These are phyloP conservation scores for Heliconius hortense DNA, from an alignment of 2,888 invertebrate species.

Conservation along the genomic window DNA sequence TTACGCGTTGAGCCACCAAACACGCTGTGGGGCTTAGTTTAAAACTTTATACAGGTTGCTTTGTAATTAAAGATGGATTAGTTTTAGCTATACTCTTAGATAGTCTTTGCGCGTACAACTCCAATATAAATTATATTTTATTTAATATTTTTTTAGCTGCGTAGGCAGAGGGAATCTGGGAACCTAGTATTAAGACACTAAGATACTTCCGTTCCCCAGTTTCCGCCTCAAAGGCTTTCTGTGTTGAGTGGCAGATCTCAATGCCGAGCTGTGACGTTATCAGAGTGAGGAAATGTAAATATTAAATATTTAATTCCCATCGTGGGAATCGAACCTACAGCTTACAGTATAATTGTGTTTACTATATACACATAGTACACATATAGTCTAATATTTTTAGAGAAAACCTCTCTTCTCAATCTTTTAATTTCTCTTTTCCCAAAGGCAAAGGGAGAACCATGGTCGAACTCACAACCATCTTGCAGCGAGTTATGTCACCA, in stretches of 20 bases:
- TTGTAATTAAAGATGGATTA: slow-evolving; percentile 7
- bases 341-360: not conserved
- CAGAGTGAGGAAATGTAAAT: not conserved
- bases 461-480: not conserved
- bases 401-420: too few species aligned
- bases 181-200: not conserved
- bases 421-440: too few species aligned
- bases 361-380: too few species aligned
- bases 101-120: not conserved
- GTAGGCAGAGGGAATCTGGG: not conserved
- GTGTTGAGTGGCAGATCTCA: not conserved
- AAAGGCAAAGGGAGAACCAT: not conserved
- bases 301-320: too few species aligned
- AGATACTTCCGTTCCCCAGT: not conserved
- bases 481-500: not conserved
- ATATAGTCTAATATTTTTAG: too few species aligned
- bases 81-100: not conserved
- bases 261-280: not conserved
- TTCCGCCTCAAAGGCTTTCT: not conserved
- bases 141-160: not conserved
- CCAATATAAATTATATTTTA: not conserved
- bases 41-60: slow-evolving; percentile 10
- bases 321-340: not conserved
- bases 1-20: slow-evolving; percentile 18
- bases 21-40: slow-evolving; percentile 3